Evolutionary conservation across 2,888 invertebrate genomes (phyloP), one percentile per base, ranked within the genome.

Genomic region (Lycaena phlaeas): DNA sequence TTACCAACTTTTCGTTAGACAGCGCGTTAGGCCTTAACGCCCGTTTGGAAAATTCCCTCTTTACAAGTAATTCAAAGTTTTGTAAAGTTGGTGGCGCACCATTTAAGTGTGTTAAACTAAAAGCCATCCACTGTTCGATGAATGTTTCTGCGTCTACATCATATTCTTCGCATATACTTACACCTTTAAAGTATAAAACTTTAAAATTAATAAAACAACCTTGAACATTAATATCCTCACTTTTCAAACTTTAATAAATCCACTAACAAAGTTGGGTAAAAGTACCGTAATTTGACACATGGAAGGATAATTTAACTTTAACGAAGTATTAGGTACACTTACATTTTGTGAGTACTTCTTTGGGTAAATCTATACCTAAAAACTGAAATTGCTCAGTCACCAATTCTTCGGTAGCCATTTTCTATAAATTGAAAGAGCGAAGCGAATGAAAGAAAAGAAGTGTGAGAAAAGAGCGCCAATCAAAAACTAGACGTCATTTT

Each of bases 61-160:
- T 86, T 56, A 88, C 90, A 65, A 92, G 86, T 57, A 85, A 72
- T 45, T 84, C 77, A 36, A 93, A 76, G 58, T 84, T 73, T 11
- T 87, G 87, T 18, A 88, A 48, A 38, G 86, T 88, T 14, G 92
- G 90, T 22, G 87, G 76, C 1, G 86, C 86, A 25, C 89, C 89
- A 51, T 86, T 84, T 48, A 88, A 70, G 60, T 89, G 75, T 22
- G 91, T 89, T 41, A 90, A 77, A 54, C 89, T 89, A 65, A 88
- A 94, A 12, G 93, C 92, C 77, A 91, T 87, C 93, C 93, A 94
- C 79, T 89, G 87, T 62, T 92, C 90, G 38, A 89, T 90, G 53
- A 93, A 89, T 56, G 89, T 88, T 61, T 89, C 90, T 27, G 91
- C 89, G 49, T 85, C 85, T 37, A 92, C 71, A 54, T 86, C 74